phyloP scores from a whole-genome alignment of 2,113 vertebrate genomes.

The Ctenomys sociabilis region DNA sequence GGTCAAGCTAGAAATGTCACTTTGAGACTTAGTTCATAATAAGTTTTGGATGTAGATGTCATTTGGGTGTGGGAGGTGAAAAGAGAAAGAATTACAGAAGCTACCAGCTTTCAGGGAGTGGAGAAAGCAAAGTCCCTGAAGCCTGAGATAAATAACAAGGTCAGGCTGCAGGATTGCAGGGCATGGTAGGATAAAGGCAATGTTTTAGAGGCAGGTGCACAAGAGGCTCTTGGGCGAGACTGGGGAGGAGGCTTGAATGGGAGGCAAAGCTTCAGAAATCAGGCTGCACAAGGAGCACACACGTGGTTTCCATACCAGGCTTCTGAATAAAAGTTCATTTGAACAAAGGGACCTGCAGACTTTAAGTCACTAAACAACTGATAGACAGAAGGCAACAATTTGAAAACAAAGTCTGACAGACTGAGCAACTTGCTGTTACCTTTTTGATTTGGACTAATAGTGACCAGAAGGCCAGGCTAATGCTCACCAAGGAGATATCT shows the following conservation, averaged over 20 bases:
- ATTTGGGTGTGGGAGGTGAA: neutral
- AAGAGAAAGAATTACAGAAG: neutral
- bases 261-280: no score
- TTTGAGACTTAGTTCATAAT: neutral
- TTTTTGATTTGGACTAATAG: conserved; percentile 5
- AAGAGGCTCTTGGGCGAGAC: neutral
- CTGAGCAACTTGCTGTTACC: neutral
- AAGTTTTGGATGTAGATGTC: neutral
- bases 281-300: neutral
- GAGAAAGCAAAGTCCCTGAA: neutral
- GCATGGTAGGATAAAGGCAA: neutral
- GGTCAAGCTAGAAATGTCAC: neutral
- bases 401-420: conserved; percentile 14
- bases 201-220: neutral
- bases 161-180: neutral
- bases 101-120: neutral
- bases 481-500: conserved; percentile 10
- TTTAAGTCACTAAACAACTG: neutral
- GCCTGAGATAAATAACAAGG: neutral
- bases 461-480: neutral
- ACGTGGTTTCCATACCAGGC: neutral
- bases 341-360: neutral
- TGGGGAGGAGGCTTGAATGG: neutral
- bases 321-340: conserved; percentile 46
- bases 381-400: neutral